Percentiles rank a stretch among this genome's conserved stretches.
Evolutionary conservation across 2,888 invertebrate genomes (phyloP).

Genomic region (Philereme vetulata): DNA sequence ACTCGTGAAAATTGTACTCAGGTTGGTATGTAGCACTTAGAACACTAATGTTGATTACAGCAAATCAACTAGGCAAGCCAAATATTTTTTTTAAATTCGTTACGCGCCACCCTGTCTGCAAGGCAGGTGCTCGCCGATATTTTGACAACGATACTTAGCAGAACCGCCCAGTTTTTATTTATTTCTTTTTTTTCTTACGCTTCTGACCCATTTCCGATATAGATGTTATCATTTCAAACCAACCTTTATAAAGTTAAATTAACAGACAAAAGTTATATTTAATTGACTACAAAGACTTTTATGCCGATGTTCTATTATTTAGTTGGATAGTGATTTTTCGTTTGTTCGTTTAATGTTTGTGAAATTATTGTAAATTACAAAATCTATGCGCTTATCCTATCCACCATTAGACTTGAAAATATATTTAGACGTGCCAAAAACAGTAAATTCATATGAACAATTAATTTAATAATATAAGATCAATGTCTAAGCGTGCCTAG

Average conservation of each 20-base stretch:
- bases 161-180: constrained; percentile 74
- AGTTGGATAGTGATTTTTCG: too few relatives aligned
- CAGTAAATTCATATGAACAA: too few relatives aligned
- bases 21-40: neutral
- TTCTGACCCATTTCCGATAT: constrained; percentile 72
- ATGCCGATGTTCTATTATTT: constrained; percentile 4
- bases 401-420: too few relatives aligned
- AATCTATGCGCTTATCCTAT: too few relatives aligned
- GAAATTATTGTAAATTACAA: too few relatives aligned
- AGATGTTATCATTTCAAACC: constrained; percentile 62
- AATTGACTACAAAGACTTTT: constrained; percentile 11
- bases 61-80: constrained; percentile 15
- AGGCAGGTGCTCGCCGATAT: constrained; percentile 78
- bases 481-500: too few relatives aligned
- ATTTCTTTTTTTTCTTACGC: constrained; percentile 64
- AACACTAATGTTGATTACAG: constrained; percentile 1
- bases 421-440: too few relatives aligned
- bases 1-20: neutral
- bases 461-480: too few relatives aligned
- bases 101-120: constrained; percentile 73
- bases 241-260: constrained; percentile 23
- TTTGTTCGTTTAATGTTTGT: neutral
- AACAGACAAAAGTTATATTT: constrained; percentile 28
- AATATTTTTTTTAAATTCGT: constrained; percentile 55
- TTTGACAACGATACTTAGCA: constrained; percentile 82